Percentiles rank a stretch among this genome's conserved stretches.
Evolutionary conservation across 2,113 vertebrate genomes (phyloP).

Genomic region (Plecturocebus donacophilus): DNA sequence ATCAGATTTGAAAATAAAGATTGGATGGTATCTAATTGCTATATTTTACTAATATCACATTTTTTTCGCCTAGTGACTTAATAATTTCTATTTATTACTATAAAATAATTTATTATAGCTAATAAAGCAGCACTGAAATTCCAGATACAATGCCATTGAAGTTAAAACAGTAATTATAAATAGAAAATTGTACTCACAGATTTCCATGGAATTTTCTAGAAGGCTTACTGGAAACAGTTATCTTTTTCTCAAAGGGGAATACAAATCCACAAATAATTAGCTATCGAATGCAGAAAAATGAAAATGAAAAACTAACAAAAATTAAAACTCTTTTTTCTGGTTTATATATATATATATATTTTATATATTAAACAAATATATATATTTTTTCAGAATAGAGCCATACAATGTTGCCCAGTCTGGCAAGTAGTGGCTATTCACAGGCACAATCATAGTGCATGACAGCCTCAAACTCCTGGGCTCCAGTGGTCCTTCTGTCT

Average conservation of each 20-base stretch:
- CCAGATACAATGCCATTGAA: background rate
- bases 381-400: background rate
- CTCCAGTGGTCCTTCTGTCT: background rate
- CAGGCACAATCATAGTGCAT: background rate
- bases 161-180: conserved; percentile 57
- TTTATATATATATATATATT: background rate
- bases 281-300: conserved; percentile 55
- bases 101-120: background rate
- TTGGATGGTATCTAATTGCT: background rate
- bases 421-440: background rate
- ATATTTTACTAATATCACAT: background rate
- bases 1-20: conserved; percentile 36
- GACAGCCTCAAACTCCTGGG: background rate
- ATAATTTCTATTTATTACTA: conserved; percentile 34
- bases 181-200: conserved; percentile 79
- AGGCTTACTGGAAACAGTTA: conserved; percentile 81
- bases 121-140: conserved; percentile 14
- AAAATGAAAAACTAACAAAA: conserved; percentile 36
- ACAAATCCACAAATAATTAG: conserved; percentile 76
- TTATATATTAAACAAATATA: no score
- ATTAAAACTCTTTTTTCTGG: conserved; percentile 40
- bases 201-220: conserved; percentile 82
- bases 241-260: conserved; percentile 81
- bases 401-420: background rate
- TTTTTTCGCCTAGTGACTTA: conserved; percentile 3